Base-by-base conservation (phyloP, 2,113 vertebrate species). In the Paedocypris sp. region DNA sequence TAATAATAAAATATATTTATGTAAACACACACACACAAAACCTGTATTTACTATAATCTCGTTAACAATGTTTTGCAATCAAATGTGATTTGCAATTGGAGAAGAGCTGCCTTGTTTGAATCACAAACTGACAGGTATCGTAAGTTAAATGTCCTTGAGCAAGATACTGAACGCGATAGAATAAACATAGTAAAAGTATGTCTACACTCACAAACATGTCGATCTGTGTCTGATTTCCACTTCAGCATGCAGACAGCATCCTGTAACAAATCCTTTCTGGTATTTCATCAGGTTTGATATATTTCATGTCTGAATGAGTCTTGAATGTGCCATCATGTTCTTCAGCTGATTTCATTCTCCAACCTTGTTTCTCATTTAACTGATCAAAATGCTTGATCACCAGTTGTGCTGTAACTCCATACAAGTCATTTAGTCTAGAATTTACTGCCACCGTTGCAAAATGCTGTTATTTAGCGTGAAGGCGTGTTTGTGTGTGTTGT, bases 241-340 rank as follows among this genome's bases (percentile, higher is more conserved):
- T 35, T 52, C 48, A 51, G 48, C 38, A 43, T 43, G 36, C 36
- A 39, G 35, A 8, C 4, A 12, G 5, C 38, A 33, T 29, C 29
- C 19, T 28, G 32, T 31, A 61, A 50, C 41, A 36, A 51, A 62
- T 10, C 15, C 46, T 41, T 62, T 18, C 19, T 33, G 38, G 43
- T 33, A 63, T 63, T 63, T 53, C 60, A 33, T 29, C 60, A 43
- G 60, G 19, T 45, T 63, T 45, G 28, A 52, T 63, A 32, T 43
- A 25, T 45, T 53, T 63, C 31, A 50, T 62, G 28, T 35, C 13
- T 53, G 28, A 53, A 31, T 33, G 39, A 63, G 49, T 20, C 29
- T 63, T 39, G 18, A 39, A 25, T 42, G 42, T 77, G 77, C 76
- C 79, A 80, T 71, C 75, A 79, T 80, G 77, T 81, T 80, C 77